Conservation (phyloP, 2,113 vertebrate species). For the Chlamydotis undulata region DNA sequence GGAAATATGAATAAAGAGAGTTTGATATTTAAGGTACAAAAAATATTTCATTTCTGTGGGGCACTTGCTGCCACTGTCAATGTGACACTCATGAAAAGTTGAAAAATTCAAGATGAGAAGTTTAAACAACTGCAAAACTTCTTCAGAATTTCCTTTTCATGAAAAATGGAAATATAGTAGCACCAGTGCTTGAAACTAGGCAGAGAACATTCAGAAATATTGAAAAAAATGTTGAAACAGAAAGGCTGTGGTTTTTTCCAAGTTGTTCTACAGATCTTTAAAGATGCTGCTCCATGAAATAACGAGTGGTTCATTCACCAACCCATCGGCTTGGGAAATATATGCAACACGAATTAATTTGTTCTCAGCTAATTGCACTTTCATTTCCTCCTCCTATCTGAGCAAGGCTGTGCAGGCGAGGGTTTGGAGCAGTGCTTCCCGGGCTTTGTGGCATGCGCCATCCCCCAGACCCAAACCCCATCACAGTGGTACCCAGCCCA, state of each 20-base stretch:
- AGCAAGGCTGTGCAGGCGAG: background rate
- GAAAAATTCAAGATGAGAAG: background rate
- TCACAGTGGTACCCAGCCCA: background rate
- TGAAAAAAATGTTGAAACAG: conserved; percentile 6
- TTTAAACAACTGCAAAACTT: background rate
- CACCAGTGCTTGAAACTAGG: background rate
- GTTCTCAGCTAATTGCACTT: conserved; percentile 63
- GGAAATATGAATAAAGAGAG: background rate
- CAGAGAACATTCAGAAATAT: background rate
- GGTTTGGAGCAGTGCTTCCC: background rate
- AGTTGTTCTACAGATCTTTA: conserved; percentile 58
- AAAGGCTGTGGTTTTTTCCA: background rate
- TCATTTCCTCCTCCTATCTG: conserved; percentile 37
- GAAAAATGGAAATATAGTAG: background rate
- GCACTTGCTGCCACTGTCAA: background rate
- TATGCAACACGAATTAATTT: conserved; percentile 51
- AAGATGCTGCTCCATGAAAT: conserved; percentile 37
- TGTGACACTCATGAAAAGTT: rapidly evolving
- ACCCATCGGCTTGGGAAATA: conserved; percentile 56
- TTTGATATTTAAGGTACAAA: background rate
- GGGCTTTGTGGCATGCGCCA: background rate
- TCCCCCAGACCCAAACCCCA: background rate
- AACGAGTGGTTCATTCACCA: conserved; percentile 26
- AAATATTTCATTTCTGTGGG: background rate
- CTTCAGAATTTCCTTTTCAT: background rate